phyloP scores from a whole-genome alignment of 1,140 invertebrate species.

The Geopemphigus sp. region DNA sequence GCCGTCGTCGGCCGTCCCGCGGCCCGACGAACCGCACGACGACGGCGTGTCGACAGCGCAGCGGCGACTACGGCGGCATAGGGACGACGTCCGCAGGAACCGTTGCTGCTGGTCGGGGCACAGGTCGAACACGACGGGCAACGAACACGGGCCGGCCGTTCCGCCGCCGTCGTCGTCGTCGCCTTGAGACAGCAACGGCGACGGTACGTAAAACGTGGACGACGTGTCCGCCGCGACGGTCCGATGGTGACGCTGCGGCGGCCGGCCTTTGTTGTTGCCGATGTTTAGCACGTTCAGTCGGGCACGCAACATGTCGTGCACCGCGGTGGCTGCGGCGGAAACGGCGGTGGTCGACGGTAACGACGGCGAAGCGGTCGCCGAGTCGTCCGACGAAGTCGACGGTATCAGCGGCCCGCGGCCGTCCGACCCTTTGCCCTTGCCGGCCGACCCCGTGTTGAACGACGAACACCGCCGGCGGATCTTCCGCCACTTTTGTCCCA shows the following conservation, averaged over 20 bases:
- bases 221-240: constrained; percentile 55
- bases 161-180: constrained; percentile 62
- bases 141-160: constrained; percentile 28
- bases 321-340: constrained; percentile 55
- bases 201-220: constrained; percentile 67
- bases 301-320: constrained; percentile 63
- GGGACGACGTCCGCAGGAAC: constrained; percentile 52
- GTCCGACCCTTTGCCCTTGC: constrained; percentile 62
- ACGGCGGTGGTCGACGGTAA: constrained; percentile 54
- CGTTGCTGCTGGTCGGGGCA: constrained; percentile 50
- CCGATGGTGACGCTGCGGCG: constrained; percentile 64
- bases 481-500: constrained; percentile 70
- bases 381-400: constrained; percentile 55
- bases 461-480: constrained; percentile 66
- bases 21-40: constrained; percentile 50
- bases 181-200: constrained; percentile 51
- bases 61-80: neutral
- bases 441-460: constrained; percentile 59
- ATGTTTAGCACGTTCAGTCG: constrained; percentile 67
- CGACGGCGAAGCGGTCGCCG: neutral
- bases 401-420: constrained; percentile 56
- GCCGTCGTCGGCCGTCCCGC: constrained; percentile 52
- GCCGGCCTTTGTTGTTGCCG: constrained; percentile 62
- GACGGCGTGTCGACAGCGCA: constrained; percentile 48
- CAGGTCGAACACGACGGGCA: constrained; percentile 53